Evolutionary conservation across 2,797 vertebrate genomes (phyloP).

Genomic region (Nasua narica): DNA sequence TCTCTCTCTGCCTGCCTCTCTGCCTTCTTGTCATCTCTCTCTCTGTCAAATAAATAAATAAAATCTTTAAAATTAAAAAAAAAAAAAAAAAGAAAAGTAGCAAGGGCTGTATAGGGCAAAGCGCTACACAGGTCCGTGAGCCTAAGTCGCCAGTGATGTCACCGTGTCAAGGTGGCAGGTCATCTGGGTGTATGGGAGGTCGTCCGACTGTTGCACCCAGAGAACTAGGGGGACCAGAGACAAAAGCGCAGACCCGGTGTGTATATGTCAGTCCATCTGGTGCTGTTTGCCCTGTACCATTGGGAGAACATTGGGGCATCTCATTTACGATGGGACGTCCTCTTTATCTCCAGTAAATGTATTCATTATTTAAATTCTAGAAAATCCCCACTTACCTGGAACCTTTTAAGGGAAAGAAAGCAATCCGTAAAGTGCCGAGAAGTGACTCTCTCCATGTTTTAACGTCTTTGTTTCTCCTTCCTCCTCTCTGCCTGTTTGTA

Average conservation of each 20-base stretch:
- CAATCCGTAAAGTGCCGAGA: background rate
- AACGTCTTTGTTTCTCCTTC: slow-evolving; percentile 31
- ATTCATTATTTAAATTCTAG: background rate
- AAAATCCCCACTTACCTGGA: background rate
- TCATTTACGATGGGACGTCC: background rate
- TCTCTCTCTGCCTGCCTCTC: too few relatives aligned
- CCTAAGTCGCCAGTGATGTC: fast-evolving
- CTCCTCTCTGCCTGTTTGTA: slow-evolving; percentile 4
- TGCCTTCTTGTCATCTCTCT: too few relatives aligned
- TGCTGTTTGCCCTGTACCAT: background rate
- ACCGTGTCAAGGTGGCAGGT: background rate
- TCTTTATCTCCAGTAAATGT: background rate
- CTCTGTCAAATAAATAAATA: too few relatives aligned
- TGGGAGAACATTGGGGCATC: background rate
- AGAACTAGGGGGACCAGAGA: background rate
- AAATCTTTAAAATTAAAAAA: too few relatives aligned
- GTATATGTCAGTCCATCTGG: background rate
- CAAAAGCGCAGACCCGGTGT: fast-evolving
- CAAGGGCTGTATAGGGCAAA: background rate
- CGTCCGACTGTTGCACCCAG: background rate
- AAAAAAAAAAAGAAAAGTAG: background rate
- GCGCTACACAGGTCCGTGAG: background rate
- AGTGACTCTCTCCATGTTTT: background rate
- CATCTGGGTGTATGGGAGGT: background rate
- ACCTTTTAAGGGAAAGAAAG: background rate